phyloP scores from a whole-genome alignment of 2,797 vertebrate genomes.

The Monodelphis domestica region DNA sequence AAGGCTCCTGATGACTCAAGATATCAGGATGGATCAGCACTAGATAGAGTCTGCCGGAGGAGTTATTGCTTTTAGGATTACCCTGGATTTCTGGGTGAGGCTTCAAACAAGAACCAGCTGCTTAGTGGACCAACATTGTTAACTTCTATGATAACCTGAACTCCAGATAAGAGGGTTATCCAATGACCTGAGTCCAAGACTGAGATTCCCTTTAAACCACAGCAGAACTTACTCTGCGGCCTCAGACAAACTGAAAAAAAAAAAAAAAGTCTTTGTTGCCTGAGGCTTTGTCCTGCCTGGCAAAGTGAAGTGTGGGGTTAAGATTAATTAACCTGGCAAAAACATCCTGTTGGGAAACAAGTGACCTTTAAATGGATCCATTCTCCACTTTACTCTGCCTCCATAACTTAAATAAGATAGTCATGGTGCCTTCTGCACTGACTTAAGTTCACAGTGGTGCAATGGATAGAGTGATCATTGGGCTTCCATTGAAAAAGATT shows the following conservation, averaged over 20 bases:
- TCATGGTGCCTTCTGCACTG: neutral
- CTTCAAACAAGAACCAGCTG: conserved; percentile 20
- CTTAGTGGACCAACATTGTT: neutral
- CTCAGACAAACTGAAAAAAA: neutral
- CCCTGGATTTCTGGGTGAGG: neutral
- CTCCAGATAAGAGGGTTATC: neutral
- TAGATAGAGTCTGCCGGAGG: neutral
- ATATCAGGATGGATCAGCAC: neutral
- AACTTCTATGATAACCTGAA: neutral
- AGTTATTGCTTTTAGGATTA: conserved; percentile 5
- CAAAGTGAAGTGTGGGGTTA: conserved; percentile 5
- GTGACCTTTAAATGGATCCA: conserved; percentile 6
- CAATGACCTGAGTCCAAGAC: neutral
- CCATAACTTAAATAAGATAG: neutral
- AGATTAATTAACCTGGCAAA: conserved; percentile 13
- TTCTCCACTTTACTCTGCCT: neutral
- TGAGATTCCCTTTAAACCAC: neutral
- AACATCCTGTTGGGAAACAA: conserved; percentile 23
- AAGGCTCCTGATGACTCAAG: conserved; percentile 3
- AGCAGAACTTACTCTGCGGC: neutral
- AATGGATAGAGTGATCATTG: neutral
- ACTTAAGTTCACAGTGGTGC: neutral
- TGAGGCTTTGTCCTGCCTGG: conserved; percentile 10
- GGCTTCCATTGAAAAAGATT: neutral
- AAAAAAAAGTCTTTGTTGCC: conserved; percentile 25